Base-by-base conservation (phyloP, 2,888 invertebrate species). In the Drosophila prostipennis region DNA sequence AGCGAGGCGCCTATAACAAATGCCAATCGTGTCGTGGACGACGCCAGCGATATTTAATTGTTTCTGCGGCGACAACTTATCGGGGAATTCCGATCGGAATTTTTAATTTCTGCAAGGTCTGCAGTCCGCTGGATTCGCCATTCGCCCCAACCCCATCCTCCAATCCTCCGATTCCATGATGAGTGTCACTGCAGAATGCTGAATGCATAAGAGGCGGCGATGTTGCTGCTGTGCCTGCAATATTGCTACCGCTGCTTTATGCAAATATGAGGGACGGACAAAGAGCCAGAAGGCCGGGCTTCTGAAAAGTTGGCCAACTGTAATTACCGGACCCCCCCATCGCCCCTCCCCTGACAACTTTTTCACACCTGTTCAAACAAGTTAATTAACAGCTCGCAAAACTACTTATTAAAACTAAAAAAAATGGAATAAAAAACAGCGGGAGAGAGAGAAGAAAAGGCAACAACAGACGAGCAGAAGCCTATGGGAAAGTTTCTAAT, bases 401-500 rank as follows among this genome's bases (percentile, higher is more conserved):
- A 82, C 86, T 84, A 89, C 77, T 78, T 83, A 65, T 53, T 77
- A 63, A 77, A 63, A 67, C 29, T 52, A 42, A 63, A 46, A 64
- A 64, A 55, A 14, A 54, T 43, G 58, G n/a, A 61, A 45, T 67
- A 60, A 59, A 55, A 58, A 26, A 52, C 34, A 60, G 43, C 45
- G 48, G 32, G 48, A 16, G 48, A 51, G 56, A 46, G 37, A 65
- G 52, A 69, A 61, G 63, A 61, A 76, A 63, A 39, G 56, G 55
- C 71, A 73, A 82, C 80, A 81, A 68, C 79, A 51, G 53, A 39
- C 36, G 42, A 76, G 86, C 56, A 89, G 34, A 11, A 34, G 91
- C 91, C 90, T 90, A 90, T 90, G 91, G 90, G 90, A 90, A 91
- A 90, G 89, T 90, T 90, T 90, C 90, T 90, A 90, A 90, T 90